These are phyloP conservation scores for Falco berigora DNA, from an alignment of 2,797 vertebrate genomes.

Conservation along the genomic window DNA sequence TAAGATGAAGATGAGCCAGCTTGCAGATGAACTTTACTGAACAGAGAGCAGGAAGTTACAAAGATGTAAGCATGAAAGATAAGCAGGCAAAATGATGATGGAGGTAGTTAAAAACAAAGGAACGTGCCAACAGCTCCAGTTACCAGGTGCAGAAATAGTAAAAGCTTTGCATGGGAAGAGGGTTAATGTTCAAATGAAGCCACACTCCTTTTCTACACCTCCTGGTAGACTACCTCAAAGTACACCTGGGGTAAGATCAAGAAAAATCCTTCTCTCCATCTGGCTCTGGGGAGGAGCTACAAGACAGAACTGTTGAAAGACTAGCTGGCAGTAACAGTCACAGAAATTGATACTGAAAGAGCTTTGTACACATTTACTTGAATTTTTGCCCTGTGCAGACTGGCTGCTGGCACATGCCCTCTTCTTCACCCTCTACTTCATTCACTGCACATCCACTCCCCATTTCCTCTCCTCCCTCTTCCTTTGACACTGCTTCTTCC, in stretches of 20 bases:
- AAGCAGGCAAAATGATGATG: neutral
- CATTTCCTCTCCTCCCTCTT: neutral
- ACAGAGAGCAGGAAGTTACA: constrained; percentile 23
- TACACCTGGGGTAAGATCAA: neutral
- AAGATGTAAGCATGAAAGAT: constrained; percentile 20
- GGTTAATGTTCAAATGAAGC: neutral
- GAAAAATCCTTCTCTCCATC: neutral
- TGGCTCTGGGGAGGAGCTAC: neutral
- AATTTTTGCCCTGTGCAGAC: neutral
- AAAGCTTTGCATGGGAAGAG: neutral
- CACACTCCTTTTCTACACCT: neutral
- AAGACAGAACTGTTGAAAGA: neutral
- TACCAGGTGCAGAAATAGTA: neutral
- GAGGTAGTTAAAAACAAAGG: neutral
- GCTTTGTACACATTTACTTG: neutral
- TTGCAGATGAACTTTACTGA: neutral
- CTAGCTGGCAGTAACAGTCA: neutral
- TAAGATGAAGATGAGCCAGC: neutral
- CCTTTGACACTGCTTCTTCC: neutral
- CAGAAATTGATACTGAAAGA: neutral
- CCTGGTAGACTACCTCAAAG: neutral
- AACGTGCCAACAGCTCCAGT: neutral
- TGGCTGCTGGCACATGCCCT: neutral
- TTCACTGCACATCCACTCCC: neutral
- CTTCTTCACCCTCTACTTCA: neutral